These are phyloP conservation scores for Abramis brama DNA, from an alignment of 2,113 vertebrate genomes.

Conservation along the genomic window DNA sequence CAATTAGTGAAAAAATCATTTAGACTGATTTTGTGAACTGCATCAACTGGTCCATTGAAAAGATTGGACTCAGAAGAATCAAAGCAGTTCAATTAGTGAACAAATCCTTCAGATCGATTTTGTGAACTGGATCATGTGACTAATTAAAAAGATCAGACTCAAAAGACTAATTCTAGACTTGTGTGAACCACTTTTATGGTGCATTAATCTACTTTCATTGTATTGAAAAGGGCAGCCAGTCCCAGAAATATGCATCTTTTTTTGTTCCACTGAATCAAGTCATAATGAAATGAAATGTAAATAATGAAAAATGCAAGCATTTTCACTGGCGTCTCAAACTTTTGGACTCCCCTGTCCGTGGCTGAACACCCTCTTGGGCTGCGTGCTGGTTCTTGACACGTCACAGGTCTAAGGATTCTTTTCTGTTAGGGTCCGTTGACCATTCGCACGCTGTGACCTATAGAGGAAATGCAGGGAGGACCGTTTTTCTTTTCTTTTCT, in stretches of 20 bases:
- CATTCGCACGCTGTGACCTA: constrained; percentile 51
- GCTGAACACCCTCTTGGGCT: neutral
- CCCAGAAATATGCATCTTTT: neutral
- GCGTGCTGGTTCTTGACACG: neutral
- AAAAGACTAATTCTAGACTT: neutral
- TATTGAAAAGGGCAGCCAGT: too few relatives aligned
- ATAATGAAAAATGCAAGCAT: neutral
- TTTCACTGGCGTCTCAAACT: neutral
- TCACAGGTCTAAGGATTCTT: neutral
- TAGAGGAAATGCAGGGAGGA: constrained; percentile 44
- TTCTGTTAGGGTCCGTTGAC: constrained; percentile 7
- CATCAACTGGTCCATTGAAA: neutral
- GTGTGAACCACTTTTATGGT: neutral
- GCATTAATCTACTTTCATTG: neutral
- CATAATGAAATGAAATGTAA: neutral
- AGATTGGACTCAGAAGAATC: neutral
- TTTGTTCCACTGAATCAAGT: neutral
- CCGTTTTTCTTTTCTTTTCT: constrained; percentile 21
- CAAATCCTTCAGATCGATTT: neutral
- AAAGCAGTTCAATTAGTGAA: neutral
- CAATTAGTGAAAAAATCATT: neutral
- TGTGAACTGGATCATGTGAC: neutral
- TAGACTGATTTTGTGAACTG: neutral
- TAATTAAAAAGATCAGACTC: neutral
- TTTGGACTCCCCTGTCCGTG: too few relatives aligned